Evolutionary conservation across 35 echinoderm and acorn worm species (phyloP).

Genomic region (Hemicentrotus pulcherrimus): DNA sequence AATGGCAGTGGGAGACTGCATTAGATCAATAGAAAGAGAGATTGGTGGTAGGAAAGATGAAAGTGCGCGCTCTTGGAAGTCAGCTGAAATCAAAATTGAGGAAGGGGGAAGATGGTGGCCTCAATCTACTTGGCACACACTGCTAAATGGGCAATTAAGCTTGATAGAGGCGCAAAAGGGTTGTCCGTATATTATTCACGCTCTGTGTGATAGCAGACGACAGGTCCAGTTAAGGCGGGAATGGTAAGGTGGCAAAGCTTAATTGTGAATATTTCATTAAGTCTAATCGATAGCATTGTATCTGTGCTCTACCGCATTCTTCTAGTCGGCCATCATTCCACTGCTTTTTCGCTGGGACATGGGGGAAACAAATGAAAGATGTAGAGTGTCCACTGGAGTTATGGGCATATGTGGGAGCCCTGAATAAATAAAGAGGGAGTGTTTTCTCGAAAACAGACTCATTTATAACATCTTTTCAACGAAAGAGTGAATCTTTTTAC

Average conservation of each 20-base stretch:
- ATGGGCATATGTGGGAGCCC: not conserved
- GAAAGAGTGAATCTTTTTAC: no score
- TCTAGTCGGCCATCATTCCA: not conserved
- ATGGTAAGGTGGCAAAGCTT: not conserved
- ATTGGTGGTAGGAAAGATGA: not conserved
- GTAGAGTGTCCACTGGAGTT: not conserved
- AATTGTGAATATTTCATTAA: slow-evolving; percentile 20
- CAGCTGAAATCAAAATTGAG: not conserved
- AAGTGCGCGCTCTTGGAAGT: not conserved
- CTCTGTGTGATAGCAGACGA: not conserved
- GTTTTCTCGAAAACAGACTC: not conserved
- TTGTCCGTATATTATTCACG: slow-evolving; percentile 10
- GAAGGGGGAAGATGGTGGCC: not conserved
- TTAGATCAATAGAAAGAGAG: not conserved
- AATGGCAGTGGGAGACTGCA: not conserved
- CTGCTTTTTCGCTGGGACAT: not conserved
- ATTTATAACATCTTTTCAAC: no score
- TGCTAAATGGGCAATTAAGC: not conserved
- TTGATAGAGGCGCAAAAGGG: not conserved
- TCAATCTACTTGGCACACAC: not conserved
- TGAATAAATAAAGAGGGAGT: not conserved
- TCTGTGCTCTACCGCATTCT: not conserved
- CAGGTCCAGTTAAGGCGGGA: not conserved
- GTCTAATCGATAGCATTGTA: not conserved
- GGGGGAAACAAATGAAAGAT: not conserved